A percentile compares a stretch with the other conserved stretches of the same genome.
Conservation (phyloP, 2,113 vertebrate genomes). For the Maccullochella peelii region DNA sequence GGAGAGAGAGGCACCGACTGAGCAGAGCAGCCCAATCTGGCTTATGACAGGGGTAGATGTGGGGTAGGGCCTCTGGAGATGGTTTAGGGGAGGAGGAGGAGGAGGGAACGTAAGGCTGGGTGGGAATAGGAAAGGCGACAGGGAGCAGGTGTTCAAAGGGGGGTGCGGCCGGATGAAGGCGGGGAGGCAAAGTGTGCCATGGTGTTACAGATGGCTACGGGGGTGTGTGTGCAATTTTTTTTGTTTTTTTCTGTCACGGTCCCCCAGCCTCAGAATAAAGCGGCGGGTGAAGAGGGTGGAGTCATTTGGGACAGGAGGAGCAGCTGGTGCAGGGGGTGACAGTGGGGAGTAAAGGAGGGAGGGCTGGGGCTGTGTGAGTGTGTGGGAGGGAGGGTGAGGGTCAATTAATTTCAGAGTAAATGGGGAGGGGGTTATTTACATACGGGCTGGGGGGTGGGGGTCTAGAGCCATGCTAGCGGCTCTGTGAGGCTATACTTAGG, state of each 20-base stretch:
- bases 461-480: neutral
- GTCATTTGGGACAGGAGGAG: slow-evolving; percentile 40
- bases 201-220: slow-evolving; percentile 24
- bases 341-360: neutral
- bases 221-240: neutral
- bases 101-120: neutral
- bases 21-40: neutral
- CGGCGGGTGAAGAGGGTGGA: slow-evolving; percentile 3
- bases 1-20: slow-evolving; percentile 5
- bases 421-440: neutral
- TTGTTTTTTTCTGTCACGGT: slow-evolving; percentile 39
- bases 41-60: slow-evolving; percentile 24
- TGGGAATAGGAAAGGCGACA: slow-evolving; percentile 24
- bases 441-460: neutral
- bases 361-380: slow-evolving; percentile 20
- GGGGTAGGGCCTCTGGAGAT: slow-evolving; percentile 43
- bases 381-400: slow-evolving; percentile 28
- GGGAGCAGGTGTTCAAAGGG: slow-evolving; percentile 70
- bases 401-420: slow-evolving; percentile 61
- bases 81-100: slow-evolving; percentile 24
- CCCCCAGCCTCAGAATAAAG: slow-evolving; percentile 30
- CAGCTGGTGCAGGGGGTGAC: slow-evolving; percentile 56
- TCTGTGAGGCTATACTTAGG: neutral
- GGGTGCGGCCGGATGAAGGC: slow-evolving; percentile 33
- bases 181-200: slow-evolving; percentile 35